phyloP scores from a whole-genome alignment of 2,888 invertebrate genomes.

The Drosophila tanythrix region DNA sequence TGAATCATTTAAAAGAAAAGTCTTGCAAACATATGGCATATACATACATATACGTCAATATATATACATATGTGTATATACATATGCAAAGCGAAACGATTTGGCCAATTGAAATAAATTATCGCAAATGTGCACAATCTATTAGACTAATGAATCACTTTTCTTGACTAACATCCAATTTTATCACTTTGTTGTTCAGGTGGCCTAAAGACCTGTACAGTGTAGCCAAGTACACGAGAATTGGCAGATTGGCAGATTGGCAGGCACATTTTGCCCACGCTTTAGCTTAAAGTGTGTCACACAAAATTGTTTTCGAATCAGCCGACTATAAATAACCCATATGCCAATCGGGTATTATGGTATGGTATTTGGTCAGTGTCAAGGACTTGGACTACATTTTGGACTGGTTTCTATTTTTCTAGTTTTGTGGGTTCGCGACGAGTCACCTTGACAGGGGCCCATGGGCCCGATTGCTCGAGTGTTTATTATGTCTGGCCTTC shows the following conservation, averaged over 20 bases:
- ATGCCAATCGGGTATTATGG: slow-evolving; percentile 37
- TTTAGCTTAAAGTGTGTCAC: slow-evolving; percentile 43
- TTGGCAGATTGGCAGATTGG: slow-evolving; percentile 55
- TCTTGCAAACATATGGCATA: slow-evolving; percentile 15
- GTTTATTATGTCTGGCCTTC: slow-evolving; percentile 68
- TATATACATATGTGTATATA: slow-evolving; percentile 33
- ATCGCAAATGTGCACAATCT: slow-evolving; percentile 34
- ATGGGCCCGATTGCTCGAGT: slow-evolving; percentile 24
- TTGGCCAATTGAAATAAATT: slow-evolving; percentile 41
- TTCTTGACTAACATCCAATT: slow-evolving; percentile 63
- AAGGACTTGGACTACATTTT: slow-evolving; percentile 58
- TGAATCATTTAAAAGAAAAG: slow-evolving; percentile 65
- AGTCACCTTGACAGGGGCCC: slow-evolving; percentile 50
- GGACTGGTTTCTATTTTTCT: slow-evolving; percentile 41
- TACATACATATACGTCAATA: not conserved
- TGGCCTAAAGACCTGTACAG: slow-evolving; percentile 58
- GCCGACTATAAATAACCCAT: slow-evolving; percentile 45
- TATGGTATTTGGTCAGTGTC: slow-evolving; percentile 65
- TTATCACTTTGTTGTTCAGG: slow-evolving; percentile 30
- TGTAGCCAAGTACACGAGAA: slow-evolving; percentile 49
- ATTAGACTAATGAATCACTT: slow-evolving; percentile 65
- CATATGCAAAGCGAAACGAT: slow-evolving; percentile 13
- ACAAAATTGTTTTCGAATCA: slow-evolving; percentile 35
- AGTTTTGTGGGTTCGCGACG: not conserved
- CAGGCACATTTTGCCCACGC: slow-evolving; percentile 57